Conservation (phyloP, 1,140 invertebrate species). For the Ylistrum balloti region DNA sequence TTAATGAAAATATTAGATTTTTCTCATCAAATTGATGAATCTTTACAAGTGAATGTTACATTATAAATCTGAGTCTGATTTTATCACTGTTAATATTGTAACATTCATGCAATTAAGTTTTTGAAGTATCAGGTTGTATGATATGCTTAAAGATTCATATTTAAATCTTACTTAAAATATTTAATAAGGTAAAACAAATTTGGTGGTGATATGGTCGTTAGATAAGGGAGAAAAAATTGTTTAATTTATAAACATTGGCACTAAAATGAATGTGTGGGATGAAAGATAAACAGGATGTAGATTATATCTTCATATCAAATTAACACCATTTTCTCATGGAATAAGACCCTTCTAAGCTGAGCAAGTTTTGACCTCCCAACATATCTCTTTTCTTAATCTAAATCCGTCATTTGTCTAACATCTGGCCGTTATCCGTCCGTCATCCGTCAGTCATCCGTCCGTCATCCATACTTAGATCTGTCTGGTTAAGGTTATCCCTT, state of each 20-base stretch:
- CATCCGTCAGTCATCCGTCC: no score
- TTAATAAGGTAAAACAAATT: background rate
- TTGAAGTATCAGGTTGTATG: background rate
- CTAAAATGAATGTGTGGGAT: background rate
- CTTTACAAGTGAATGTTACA: background rate
- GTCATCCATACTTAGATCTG: no score
- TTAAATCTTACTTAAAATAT: background rate
- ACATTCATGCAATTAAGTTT: background rate
- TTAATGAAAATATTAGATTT: conserved; percentile 31
- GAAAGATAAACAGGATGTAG: no score
- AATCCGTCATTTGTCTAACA: no score
- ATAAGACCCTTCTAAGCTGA: no score
- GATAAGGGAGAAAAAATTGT: background rate
- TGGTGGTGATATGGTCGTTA: background rate
- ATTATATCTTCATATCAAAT: no score
- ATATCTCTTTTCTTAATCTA: no score
- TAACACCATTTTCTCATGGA: no score
- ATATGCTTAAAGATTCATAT: background rate
- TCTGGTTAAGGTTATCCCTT: no score
- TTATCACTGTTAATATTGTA: background rate
- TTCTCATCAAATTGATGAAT: conserved; percentile 23
- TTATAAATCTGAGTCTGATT: background rate
- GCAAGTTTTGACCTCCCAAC: no score
- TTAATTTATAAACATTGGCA: background rate
- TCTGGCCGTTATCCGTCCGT: no score